A percentile compares a stretch with the other conserved stretches of the same genome.
These are phyloP conservation scores for Clarias laeviceps DNA, from an alignment of 2,797 vertebrate species.

Conservation along the genomic window DNA sequence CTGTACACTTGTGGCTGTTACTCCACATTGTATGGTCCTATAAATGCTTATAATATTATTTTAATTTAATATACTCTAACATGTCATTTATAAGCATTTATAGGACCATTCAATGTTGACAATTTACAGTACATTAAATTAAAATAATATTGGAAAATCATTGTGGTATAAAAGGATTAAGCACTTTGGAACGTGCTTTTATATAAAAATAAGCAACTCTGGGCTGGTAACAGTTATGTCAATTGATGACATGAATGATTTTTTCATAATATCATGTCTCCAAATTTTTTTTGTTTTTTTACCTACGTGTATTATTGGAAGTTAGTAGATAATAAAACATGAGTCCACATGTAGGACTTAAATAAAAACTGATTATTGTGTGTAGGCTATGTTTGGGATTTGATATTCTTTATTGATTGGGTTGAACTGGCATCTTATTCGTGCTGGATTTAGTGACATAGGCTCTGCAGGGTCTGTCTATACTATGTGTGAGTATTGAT, in stretches of 20 bases:
- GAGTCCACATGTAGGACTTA: background rate
- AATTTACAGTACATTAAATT: background rate
- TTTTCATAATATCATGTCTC: background rate
- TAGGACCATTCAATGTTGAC: too few species aligned
- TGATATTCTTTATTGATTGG: background rate
- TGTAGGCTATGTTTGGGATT: background rate
- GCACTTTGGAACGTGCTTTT: background rate
- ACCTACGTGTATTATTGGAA: background rate
- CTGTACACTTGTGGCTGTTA: background rate
- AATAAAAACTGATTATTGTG: background rate
- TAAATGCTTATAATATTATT: background rate
- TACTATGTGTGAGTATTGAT: background rate
- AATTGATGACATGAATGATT: background rate
- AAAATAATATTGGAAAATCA: background rate
- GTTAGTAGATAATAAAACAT: background rate
- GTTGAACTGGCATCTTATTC: background rate
- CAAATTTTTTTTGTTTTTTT: background rate
- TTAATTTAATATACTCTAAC: too few species aligned
- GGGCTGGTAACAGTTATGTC: background rate
- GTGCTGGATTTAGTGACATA: background rate
- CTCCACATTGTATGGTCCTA: background rate
- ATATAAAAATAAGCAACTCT: background rate
- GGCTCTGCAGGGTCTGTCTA: background rate
- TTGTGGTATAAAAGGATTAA: background rate
- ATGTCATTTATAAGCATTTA: too few species aligned